Conservation (phyloP, 2,888 invertebrate species). For the Arrhopalites spinosus region DNA sequence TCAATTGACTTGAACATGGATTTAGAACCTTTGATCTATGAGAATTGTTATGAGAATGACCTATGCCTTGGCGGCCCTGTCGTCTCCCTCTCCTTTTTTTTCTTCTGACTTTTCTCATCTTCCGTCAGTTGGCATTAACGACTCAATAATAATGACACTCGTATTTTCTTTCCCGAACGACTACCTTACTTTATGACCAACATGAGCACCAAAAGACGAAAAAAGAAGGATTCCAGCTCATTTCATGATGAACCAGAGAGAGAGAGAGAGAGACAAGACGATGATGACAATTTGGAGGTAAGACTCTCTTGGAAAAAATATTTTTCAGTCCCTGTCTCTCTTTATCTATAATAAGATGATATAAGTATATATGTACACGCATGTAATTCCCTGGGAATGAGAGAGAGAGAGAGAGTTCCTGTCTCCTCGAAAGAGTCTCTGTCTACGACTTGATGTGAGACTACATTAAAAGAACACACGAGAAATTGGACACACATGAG, state of each 20-base stretch:
- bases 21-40: conserved; percentile 18
- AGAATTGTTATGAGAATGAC: conserved; percentile 41
- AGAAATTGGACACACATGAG: conserved; percentile 32
- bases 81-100: neutral
- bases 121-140: conserved; percentile 44
- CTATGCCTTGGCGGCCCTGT: conserved; percentile 28
- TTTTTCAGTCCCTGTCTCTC: too few species aligned
- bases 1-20: conserved; percentile 27
- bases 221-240: conserved; percentile 12
- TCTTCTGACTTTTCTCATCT: conserved; percentile 5
- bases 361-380: neutral
- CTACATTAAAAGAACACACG: conserved; percentile 17
- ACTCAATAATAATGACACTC: conserved; percentile 41
- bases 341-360: neutral
- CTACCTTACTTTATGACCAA: conserved; percentile 2
- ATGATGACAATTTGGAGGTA: conserved; percentile 5
- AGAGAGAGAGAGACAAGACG: neutral
- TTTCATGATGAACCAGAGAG: conserved; percentile 7
- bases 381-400: neutral
- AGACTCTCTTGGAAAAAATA: neutral
- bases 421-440: too few species aligned
- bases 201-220: neutral
- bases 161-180: neutral
- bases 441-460: neutral
- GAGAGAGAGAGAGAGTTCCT: too few species aligned